Base-by-base conservation (phyloP, 2,797 vertebrate species). In the Phoebastria nigripes region DNA sequence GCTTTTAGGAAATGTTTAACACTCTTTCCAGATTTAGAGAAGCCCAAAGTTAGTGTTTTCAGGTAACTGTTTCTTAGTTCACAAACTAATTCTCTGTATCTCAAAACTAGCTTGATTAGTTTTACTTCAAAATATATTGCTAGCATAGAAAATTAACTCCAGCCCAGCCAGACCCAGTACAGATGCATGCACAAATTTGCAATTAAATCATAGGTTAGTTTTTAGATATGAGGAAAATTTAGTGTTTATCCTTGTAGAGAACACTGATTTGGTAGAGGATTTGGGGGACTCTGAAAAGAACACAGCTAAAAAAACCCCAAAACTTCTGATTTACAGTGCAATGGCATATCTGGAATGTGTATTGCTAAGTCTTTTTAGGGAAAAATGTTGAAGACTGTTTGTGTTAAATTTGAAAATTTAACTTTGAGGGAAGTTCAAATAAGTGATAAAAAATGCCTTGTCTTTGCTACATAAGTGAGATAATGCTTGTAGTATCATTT, bases 231-330 rank as follows among this genome's bases (percentile, higher is more conserved):
- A 63, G 18, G 24, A 52, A 79, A 61, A 42, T 37, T 5, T 6
- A 63, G 21, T n/a, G 26, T 66, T 81, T 44, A 3, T 85, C 33
- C 7, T 29, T 62, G 20, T 12, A 49, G 52, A 46, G 49, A 65
- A 12, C 15, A 42, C 24, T 63, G n/a, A 19, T 83, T 41, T 84
- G n/a, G 7, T 13, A 1, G 1, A 67, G 33, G 37, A 42, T 76
- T 66, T 93, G 20, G 8, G 20, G 49, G 12, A 25, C 11, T 56
- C 54, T 72, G 65, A 42, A 71, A 62, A 33, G 19, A 71, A 47
- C 3, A 6, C 29, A 56, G 39, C 28, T 71, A 6, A 76, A 90
- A 51, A 74, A 6, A 0, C 10, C 12, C 15, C 0, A 12, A 44
- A 21, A 19, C 7, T 46, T 61, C 12, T 37, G 28, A 49, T 58